These are phyloP conservation scores for Alfaro cultratus DNA, from an alignment of 2,797 vertebrate species.

Conservation along the genomic window DNA sequence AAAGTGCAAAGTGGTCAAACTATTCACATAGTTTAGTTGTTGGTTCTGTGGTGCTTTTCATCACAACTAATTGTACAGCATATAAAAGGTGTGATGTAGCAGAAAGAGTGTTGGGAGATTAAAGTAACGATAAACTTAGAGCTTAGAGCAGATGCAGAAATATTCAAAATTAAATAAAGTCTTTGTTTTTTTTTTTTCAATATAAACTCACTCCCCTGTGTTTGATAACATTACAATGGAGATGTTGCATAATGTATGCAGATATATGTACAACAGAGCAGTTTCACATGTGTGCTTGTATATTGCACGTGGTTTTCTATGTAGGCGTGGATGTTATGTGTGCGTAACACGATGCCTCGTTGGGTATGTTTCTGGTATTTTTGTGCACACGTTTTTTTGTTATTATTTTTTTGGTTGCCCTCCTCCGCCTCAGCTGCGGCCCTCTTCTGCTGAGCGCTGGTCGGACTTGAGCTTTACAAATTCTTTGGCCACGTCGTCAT, in stretches of 20 bases:
- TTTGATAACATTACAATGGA: slow-evolving; percentile 67
- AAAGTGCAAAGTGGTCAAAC: slow-evolving; percentile 81
- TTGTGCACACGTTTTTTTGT: slow-evolving; percentile 76
- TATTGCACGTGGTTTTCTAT: slow-evolving; percentile 62
- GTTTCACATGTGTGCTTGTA: slow-evolving; percentile 68
- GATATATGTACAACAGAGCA: slow-evolving; percentile 66
- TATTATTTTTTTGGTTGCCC: not conserved
- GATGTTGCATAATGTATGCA: slow-evolving; percentile 73
- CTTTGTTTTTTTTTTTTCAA: not conserved
- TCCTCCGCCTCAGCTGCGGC: slow-evolving; percentile 81
- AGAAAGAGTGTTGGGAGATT: slow-evolving; percentile 36
- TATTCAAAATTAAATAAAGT: slow-evolving; percentile 47
- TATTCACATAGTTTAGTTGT: slow-evolving; percentile 50
- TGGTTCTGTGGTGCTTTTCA: slow-evolving; percentile 32
- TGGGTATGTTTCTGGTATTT: slow-evolving; percentile 80
- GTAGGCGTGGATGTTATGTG: slow-evolving; percentile 44
- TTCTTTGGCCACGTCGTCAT: slow-evolving; percentile 97
- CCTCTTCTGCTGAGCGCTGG: slow-evolving; percentile 94
- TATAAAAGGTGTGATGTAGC: slow-evolving; percentile 68
- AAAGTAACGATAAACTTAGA: slow-evolving; percentile 40
- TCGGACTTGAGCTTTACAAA: slow-evolving; percentile 98
- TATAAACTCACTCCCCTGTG: slow-evolving; percentile 54
- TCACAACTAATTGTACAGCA: slow-evolving; percentile 53
- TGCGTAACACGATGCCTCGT: slow-evolving; percentile 77
- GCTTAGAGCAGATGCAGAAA: slow-evolving; percentile 26